Conservation (phyloP, 2,888 invertebrate species). For the Mesochorus sp. region DNA sequence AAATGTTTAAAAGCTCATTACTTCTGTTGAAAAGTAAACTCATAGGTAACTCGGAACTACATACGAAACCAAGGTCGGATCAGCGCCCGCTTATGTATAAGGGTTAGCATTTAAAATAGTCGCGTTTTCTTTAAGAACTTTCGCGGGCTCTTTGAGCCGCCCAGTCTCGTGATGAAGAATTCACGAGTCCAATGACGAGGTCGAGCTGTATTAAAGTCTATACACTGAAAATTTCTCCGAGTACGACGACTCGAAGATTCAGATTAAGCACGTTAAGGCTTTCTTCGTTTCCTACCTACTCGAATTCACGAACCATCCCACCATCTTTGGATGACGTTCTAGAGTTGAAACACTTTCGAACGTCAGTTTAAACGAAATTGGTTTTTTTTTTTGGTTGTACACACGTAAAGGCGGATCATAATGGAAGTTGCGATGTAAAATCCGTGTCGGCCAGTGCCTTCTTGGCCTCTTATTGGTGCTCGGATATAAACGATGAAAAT, state of each 20-base stretch:
- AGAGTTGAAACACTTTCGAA: not conserved
- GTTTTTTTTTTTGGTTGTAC: too few relatives aligned
- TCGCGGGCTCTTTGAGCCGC: too few relatives aligned
- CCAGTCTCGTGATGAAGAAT: not conserved
- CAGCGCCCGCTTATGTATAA: too few relatives aligned
- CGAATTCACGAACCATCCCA: not conserved
- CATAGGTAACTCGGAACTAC: too few relatives aligned
- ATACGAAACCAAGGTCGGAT: too few relatives aligned
- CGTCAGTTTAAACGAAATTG: not conserved
- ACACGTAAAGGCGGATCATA: not conserved
- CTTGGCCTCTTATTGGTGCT: not conserved
- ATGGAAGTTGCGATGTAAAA: not conserved
- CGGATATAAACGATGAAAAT: not conserved
- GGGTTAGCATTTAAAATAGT: too few relatives aligned
- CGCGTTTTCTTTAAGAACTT: too few relatives aligned
- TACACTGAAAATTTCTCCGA: too few relatives aligned
- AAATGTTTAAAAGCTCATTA: too few relatives aligned
- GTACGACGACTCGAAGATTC: constrained; percentile 50
- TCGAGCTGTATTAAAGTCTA: constrained; percentile 1
- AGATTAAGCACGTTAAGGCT: constrained; percentile 62
- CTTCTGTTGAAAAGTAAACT: too few relatives aligned
- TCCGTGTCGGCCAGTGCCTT: not conserved
- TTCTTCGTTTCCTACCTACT: constrained; percentile 6
- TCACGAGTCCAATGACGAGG: not conserved
- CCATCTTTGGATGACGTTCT: not conserved